Conservation (phyloP, 2,113 vertebrate species). For the Morphnarchus princeps region DNA sequence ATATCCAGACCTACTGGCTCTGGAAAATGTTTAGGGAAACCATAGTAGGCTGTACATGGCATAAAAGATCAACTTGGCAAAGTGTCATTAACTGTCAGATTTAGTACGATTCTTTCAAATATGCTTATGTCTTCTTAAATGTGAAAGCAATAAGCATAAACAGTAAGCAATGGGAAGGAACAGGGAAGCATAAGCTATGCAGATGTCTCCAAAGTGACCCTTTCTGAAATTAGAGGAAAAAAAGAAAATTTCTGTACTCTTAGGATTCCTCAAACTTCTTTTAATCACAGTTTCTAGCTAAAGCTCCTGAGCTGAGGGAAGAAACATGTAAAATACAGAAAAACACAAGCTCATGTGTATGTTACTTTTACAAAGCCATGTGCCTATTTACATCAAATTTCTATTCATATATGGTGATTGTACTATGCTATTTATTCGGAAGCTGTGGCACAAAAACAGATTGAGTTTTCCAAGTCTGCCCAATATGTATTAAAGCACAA, state of each 20-base stretch:
- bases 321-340: background rate
- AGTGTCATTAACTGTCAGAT: background rate
- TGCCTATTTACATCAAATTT: background rate
- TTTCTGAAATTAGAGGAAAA: background rate
- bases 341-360: background rate
- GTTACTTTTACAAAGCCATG: background rate
- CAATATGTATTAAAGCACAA: background rate
- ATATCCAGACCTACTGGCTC: background rate
- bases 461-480: background rate
- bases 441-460: background rate
- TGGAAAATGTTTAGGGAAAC: background rate
- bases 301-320: background rate
- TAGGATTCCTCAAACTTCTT: background rate
- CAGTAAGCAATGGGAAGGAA: background rate
- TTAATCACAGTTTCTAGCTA: background rate
- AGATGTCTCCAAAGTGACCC: background rate
- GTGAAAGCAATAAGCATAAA: background rate
- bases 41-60: background rate
- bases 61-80: background rate
- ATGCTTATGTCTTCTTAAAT: background rate
- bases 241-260: background rate
- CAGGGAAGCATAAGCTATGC: background rate
- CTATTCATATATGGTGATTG: background rate
- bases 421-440: background rate
- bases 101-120: background rate